These are phyloP conservation scores for Polyploca ridens DNA, from an alignment of 2,888 invertebrate species.

Conservation along the genomic window DNA sequence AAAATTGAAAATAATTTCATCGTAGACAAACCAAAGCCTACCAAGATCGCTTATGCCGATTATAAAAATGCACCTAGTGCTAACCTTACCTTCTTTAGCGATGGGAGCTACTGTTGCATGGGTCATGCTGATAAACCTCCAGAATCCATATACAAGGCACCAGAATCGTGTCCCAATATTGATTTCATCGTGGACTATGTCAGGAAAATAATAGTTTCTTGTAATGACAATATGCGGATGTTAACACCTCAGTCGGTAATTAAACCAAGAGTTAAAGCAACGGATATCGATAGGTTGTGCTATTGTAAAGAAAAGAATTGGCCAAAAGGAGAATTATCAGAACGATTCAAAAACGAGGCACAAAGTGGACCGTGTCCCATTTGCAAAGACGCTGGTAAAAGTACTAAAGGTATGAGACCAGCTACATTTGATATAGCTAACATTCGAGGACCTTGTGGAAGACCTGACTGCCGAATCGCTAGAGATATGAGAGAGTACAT, in stretches of 20 bases:
- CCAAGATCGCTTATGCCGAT: conserved; percentile 62
- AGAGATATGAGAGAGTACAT: conserved; percentile 72
- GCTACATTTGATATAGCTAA: conserved; percentile 70
- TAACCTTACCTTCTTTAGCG: conserved; percentile 67
- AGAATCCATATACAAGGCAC: conserved; percentile 64
- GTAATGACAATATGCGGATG: conserved; percentile 80
- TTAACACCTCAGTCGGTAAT: conserved; percentile 72
- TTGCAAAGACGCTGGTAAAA: conserved; percentile 60
- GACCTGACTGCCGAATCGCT: conserved; percentile 73
- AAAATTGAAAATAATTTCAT: conserved; percentile 62
- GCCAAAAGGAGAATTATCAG: conserved; percentile 68
- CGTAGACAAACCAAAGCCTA: conserved; percentile 55
- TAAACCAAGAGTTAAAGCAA: conserved; percentile 70
- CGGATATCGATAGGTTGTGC: conserved; percentile 74
- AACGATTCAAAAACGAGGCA: conserved; percentile 64
- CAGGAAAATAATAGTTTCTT: conserved; percentile 72
- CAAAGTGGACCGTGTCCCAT: conserved; percentile 65
- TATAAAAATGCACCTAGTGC: conserved; percentile 74
- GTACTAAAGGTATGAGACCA: conserved; percentile 33
- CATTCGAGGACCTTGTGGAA: conserved; percentile 76
- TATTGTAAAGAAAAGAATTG: conserved; percentile 72
- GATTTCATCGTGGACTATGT: conserved; percentile 74
- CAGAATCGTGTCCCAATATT: conserved; percentile 71
- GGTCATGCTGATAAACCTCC: conserved; percentile 71
- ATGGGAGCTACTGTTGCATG: conserved; percentile 73